Conservation (phyloP, 2,113 vertebrate species). For the Orientallactaga bullata region DNA sequence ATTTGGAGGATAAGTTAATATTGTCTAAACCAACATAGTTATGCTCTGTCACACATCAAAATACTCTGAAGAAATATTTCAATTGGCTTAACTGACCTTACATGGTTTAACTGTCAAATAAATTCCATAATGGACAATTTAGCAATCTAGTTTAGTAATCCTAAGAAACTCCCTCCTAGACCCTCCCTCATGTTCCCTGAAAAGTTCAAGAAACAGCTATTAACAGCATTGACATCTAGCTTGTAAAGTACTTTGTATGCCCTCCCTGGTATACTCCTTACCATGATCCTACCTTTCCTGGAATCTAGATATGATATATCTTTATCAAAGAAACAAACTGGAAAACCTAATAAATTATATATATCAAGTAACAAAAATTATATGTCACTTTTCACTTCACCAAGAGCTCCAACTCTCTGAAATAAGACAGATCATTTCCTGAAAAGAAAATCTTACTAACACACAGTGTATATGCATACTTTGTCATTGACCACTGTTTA, state of each 20-base stretch:
- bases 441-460: neutral
- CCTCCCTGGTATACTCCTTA: neutral
- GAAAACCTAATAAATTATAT: slow-evolving; percentile 12
- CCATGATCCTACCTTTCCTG: slow-evolving; percentile 31
- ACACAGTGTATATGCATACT: neutral
- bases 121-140: slow-evolving; percentile 71
- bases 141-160: slow-evolving; percentile 81
- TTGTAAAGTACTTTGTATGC: slow-evolving; percentile 61
- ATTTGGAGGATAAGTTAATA: slow-evolving; percentile 84
- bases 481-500: slow-evolving; percentile 42
- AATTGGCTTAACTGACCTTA: slow-evolving; percentile 75
- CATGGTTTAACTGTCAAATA: slow-evolving; percentile 80
- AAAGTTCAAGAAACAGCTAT: slow-evolving; percentile 69
- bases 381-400: neutral
- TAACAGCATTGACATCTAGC: slow-evolving; percentile 53
- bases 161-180: slow-evolving; percentile 81
- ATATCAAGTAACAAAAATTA: slow-evolving; percentile 22
- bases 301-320: neutral
- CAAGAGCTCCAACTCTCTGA: neutral
- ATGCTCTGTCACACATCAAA: slow-evolving; percentile 79
- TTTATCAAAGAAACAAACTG: slow-evolving; percentile 20
- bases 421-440: neutral
- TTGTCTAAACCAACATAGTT: slow-evolving; percentile 82
- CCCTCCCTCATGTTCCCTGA: slow-evolving; percentile 79
- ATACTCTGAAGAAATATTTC: slow-evolving; percentile 53